A percentile compares a stretch with the other conserved stretches of the same genome.
phyloP scores from a whole-genome alignment of 2,113 vertebrate species.

The Anoura caudifer region DNA sequence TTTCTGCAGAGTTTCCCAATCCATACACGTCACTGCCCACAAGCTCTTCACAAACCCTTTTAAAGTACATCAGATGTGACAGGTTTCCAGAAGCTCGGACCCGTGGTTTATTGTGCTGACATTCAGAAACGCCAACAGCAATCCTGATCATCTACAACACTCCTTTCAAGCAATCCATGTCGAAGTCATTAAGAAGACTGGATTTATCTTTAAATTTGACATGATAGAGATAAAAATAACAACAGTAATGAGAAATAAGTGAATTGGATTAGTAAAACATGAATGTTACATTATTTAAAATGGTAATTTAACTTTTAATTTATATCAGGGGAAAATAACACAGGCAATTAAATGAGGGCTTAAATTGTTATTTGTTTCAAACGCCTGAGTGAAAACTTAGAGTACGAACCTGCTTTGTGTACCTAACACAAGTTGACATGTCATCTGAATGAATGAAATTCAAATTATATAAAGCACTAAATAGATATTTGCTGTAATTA shows the following conservation, averaged over 20 bases:
- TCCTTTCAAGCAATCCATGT: neutral
- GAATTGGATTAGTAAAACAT: neutral
- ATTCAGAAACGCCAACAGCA: neutral
- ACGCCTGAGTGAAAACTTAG: neutral
- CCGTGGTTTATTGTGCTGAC: neutral
- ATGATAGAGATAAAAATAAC: neutral
- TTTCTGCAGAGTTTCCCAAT: slow-evolving; percentile 15
- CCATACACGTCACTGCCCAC: neutral
- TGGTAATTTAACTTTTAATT: neutral
- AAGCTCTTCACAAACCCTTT: neutral
- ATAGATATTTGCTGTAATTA: neutral
- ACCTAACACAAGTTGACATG: neutral
- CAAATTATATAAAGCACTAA: neutral
- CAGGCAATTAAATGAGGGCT: neutral
- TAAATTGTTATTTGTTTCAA: neutral
- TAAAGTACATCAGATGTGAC: neutral
- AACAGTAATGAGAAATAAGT: neutral
- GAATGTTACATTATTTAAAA: neutral
- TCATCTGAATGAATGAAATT: slow-evolving; percentile 9
- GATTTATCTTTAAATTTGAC: neutral
- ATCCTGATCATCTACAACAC: neutral
- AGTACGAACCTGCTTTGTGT: neutral
- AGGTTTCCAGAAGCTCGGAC: neutral
- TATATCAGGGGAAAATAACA: slow-evolving; percentile 10
- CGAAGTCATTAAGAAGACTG: neutral